Conservation (phyloP, 2,888 invertebrate genomes). For the Tromatobia lineatoria region DNA sequence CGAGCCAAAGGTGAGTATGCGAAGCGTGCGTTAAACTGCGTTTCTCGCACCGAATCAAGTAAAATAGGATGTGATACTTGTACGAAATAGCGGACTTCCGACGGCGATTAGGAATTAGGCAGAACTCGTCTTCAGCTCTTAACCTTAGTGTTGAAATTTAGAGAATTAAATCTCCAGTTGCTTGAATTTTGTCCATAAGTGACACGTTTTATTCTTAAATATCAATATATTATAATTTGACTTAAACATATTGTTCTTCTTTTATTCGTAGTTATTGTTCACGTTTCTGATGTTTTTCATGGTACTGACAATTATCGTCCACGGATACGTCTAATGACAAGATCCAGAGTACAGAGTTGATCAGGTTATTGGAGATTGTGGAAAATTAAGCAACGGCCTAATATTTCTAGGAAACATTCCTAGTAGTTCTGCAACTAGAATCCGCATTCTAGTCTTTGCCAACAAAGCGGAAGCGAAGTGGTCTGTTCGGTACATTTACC, state of each 20-base stretch:
- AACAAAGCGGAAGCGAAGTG: conserved; percentile 89
- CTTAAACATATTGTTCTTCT: conserved; percentile 5
- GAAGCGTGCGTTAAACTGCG: too few relatives aligned
- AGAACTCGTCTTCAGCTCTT: too few relatives aligned
- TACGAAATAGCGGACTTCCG: too few relatives aligned
- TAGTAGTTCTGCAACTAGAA: not conserved
- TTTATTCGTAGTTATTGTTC: conserved; percentile 61
- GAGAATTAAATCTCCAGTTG: conserved; percentile 66
- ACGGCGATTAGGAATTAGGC: too few relatives aligned
- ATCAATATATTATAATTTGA: not conserved
- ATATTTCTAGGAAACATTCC: not conserved
- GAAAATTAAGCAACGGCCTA: not conserved
- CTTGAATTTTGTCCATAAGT: conserved; percentile 70
- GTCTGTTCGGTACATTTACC: conserved; percentile 88
- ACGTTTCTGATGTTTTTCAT: conserved; percentile 67
- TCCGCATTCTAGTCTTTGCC: conserved; percentile 85
- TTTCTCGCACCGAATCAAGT: too few relatives aligned
- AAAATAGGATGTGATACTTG: too few relatives aligned
- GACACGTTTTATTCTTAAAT: conserved; percentile 30
- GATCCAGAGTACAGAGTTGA: not conserved
- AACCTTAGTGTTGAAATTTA: conserved; percentile 66
- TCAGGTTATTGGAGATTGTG: not conserved
- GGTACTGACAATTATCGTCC: conserved; percentile 64
- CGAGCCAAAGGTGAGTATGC: too few relatives aligned
- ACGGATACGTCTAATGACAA: conserved; percentile 22